Base-by-base conservation (phyloP, 2,113 vertebrate genomes). In the Gasterosteus nipponicus region DNA sequence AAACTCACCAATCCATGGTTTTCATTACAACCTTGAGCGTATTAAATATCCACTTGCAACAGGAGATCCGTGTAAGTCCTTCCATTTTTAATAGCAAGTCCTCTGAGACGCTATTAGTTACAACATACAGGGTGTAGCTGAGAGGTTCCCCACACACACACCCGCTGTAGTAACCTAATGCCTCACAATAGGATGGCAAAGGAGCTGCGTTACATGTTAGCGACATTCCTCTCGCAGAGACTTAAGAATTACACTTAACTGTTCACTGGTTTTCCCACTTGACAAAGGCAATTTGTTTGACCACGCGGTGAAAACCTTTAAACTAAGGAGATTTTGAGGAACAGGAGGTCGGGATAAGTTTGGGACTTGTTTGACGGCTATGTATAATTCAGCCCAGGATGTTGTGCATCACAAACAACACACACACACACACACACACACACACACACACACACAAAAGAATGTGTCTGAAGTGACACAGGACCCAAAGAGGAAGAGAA, bases 311-410 rank as follows among this genome's bases (percentile, higher is more conserved):
- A 42, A 16, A 63, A 42, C 58, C 49, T 53, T 53, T 9, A 53
- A 22, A 22, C 67, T 16, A 11, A 70, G 7, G 19, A 61, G 44
- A 75, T 44, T 69, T 51, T 4, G 4, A 12, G 73, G 18, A 42
- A 19, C n/a, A 64, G 46, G 56, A 64, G 75, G 75, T 63, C 73
- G 51, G 51, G 63, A 65, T 53, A 8, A 74, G 80, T 47, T 38
- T 66, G 26, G 62, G 38, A 35, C 12, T 46, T 60, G 75, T 19
- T 63, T 65, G 41, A 54, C 69, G 73, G 46, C 80, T 87, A 93
- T 94, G 65, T 83, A 94, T 94, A 88, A 94, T 94, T 94, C 74
- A 94, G 58, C 31, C 44, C 1, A 19, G 15, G 61, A 78, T 33
- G 77, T 44, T 7, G 10, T 4, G 38, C 54, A 70, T 87, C 69